Base-by-base conservation (phyloP, 2,797 vertebrate species). In the Hapalemur alaotrensis region DNA sequence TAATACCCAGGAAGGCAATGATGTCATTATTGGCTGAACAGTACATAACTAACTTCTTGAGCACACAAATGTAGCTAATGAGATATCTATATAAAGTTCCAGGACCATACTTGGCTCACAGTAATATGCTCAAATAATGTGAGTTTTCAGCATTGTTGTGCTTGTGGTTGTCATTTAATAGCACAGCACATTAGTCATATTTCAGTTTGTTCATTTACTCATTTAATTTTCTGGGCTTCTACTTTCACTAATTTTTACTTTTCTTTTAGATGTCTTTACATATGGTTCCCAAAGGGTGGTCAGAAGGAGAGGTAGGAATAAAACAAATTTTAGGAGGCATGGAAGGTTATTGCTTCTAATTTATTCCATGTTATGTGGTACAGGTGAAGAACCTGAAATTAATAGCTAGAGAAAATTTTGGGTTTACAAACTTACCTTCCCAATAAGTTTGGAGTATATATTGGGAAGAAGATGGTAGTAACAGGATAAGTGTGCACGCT, bases 321-420 rank as follows among this genome's bases (percentile, higher is more conserved):
- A 95, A 93, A 87, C 32, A 86, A 86, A 95, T 61, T 46, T 72
- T 70, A 81, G 70, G 85, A 80, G 46, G 46, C 30, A 87, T 14
- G 73, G 82, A 94, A 94, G 54, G 88, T 95, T 85, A 93, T 38
- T 93, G 61, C 38, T 89, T 96, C 83, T 67, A 95, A 84, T 92
- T 92, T 84, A 94, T 73, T 93, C 25, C 78, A 41, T 72, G 91
- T 95, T 90, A 82, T 95, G 84, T 9, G 96, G 91, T 88, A 2
- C 57, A 93, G 91, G 78, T 97, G 80, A 95, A n/a, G 82, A 95
- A 96, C 25, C 50, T 86, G 57, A 96, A 97, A 97, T 97, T 94
- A 98, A 92, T 75, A 95, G 78, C 57, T 97, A 96, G 43, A 87
- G 59, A 6, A 72, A 86, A 82, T 70, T 92, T 80, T 50, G 87